phyloP scores from a whole-genome alignment of 1,140 invertebrate species.

The Sycophila sp. region DNA sequence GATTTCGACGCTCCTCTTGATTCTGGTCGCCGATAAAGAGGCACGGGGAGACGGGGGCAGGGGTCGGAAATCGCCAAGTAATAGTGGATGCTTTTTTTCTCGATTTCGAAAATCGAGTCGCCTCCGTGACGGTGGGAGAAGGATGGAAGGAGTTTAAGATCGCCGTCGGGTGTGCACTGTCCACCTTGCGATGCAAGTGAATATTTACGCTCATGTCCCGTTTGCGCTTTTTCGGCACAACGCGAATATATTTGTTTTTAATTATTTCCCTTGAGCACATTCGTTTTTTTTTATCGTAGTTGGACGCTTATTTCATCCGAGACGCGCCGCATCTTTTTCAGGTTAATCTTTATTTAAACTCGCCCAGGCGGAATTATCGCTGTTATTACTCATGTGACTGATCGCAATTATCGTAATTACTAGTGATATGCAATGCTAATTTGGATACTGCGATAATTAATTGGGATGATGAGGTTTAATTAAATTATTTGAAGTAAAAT shows the following conservation, averaged over 20 bases:
- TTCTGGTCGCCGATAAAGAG: background rate
- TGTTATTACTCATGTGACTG: background rate
- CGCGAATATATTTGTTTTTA: conserved; percentile 18
- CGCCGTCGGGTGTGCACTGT: background rate
- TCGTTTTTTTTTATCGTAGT: background rate
- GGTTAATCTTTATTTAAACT: conserved; percentile 13
- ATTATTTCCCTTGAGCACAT: conserved; percentile 22
- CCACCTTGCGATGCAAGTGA: background rate
- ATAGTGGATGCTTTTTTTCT: conserved; percentile 24
- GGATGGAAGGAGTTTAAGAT: no score
- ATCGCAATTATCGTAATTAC: conserved; percentile 9
- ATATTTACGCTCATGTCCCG: conserved; percentile 17
- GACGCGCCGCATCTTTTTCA: background rate
- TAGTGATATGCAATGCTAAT: conserved; percentile 12
- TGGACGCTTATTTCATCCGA: background rate
- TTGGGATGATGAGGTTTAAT: conserved; percentile 10
- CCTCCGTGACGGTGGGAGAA: background rate
- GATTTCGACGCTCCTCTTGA: conserved; percentile 3
- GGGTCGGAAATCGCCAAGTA: background rate
- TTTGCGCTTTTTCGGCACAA: background rate
- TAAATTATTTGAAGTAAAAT: background rate
- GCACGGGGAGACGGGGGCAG: background rate
- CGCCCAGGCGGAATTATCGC: background rate
- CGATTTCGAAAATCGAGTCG: background rate
- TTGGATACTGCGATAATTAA: background rate